These are phyloP conservation scores for Rhingia campestris DNA, from an alignment of 2,888 invertebrate species.

Conservation along the genomic window DNA sequence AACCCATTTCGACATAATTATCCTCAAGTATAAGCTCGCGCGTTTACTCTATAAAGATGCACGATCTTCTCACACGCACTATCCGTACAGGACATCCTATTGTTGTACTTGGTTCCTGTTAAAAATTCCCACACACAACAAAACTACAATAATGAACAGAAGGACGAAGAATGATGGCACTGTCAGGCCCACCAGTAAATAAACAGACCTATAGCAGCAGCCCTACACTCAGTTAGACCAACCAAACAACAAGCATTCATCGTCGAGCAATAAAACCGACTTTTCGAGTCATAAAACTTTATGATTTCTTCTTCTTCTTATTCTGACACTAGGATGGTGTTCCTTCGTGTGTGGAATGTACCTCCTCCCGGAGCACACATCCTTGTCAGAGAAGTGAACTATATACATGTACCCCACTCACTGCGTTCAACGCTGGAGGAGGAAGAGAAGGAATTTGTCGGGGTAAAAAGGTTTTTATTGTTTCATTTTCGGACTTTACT, in stretches of 20 bases:
- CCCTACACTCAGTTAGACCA: neutral
- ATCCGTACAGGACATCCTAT: slow-evolving; percentile 21
- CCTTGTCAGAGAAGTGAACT: slow-evolving; percentile 54
- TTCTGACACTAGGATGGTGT: neutral
- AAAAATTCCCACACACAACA: slow-evolving; percentile 13
- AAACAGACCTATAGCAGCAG: slow-evolving; percentile 43
- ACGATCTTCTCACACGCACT: slow-evolving; percentile 38
- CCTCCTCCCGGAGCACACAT: slow-evolving; percentile 20
- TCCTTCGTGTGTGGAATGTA: slow-evolving; percentile 53
- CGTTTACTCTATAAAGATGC: slow-evolving; percentile 47
- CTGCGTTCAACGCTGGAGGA: neutral
- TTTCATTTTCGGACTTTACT: slow-evolving; percentile 45
- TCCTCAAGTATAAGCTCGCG: slow-evolving; percentile 53
- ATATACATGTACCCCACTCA: neutral
- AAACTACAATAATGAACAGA: slow-evolving; percentile 1
- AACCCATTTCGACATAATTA: slow-evolving; percentile 54
- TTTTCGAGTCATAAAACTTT: slow-evolving; percentile 71
- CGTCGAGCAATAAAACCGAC: slow-evolving; percentile 66
- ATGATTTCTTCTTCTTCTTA: slow-evolving; percentile 65
- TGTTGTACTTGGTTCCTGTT: slow-evolving; percentile 27
- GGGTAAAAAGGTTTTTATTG: slow-evolving; percentile 61
- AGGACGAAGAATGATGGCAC: slow-evolving; percentile 53
- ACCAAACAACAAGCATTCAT: slow-evolving; percentile 49
- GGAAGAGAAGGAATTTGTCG: neutral
- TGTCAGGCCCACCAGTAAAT: slow-evolving; percentile 63